These are phyloP conservation scores for Haliaeetus leucogaster DNA, from an alignment of 2,113 vertebrate genomes.

Conservation along the genomic window DNA sequence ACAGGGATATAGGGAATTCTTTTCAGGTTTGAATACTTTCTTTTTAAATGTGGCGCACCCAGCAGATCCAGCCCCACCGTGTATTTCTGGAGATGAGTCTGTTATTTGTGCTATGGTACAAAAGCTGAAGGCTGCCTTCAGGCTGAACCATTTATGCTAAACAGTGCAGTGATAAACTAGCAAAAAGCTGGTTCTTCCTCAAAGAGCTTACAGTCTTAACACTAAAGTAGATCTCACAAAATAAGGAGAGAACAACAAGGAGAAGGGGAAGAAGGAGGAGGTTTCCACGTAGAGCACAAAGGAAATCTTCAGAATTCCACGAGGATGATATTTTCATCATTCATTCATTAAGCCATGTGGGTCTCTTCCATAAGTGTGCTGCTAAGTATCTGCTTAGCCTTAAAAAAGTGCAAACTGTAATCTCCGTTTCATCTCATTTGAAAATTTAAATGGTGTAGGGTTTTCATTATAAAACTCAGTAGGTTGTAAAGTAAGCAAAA, in stretches of 20 bases:
- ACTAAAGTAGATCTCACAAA: background rate
- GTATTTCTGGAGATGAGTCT: background rate
- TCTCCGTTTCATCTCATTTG: background rate
- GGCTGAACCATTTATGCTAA: background rate
- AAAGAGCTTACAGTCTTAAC: background rate
- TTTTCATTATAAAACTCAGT: background rate
- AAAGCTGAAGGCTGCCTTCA: background rate
- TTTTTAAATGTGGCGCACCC: background rate
- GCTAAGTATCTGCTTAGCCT: background rate
- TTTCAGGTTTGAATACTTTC: background rate
- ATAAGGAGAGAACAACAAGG: background rate
- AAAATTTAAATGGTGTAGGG: background rate
- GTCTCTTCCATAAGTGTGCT: background rate
- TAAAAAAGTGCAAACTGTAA: background rate
- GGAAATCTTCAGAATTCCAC: background rate
- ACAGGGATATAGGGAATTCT: background rate
- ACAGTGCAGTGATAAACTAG: background rate
- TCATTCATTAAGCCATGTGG: background rate
- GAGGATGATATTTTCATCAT: background rate
- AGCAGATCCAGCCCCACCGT: fast-evolving
- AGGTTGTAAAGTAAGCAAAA: background rate
- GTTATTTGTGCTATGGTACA: background rate
- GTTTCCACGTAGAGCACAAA: background rate
- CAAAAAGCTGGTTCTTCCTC: background rate
- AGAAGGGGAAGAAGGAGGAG: background rate